Conservation (phyloP, 2,113 vertebrate genomes). For the Crotalus horridus region DNA sequence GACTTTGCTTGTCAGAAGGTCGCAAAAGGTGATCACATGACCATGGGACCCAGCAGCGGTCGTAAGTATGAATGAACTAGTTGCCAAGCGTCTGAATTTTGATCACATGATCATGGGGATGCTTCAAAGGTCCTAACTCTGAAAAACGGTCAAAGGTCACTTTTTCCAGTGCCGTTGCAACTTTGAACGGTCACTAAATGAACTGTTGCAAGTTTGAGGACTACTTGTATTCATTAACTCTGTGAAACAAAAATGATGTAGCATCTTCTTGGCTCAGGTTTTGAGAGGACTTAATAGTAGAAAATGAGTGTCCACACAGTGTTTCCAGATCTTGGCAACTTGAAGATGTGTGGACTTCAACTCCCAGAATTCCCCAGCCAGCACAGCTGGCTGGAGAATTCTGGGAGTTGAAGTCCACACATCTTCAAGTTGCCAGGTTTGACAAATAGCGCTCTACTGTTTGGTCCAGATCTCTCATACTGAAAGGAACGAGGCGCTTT, state of each 20-base stretch:
- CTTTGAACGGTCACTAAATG: neutral
- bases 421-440: neutral
- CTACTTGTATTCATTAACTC: neutral
- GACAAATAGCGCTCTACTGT: neutral
- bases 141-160: neutral
- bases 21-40: too few relatives aligned
- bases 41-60: too few relatives aligned
- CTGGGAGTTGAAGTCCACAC: neutral
- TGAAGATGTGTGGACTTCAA: neutral
- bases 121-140: neutral
- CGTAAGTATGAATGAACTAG: neutral
- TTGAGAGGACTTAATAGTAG: neutral
- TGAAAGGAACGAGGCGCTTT: neutral
- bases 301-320: too few relatives aligned
- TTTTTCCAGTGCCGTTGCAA: neutral
- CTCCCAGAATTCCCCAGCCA: neutral
- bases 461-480: neutral
- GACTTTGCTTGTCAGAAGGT: too few relatives aligned
- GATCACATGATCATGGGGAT: neutral
- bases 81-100: neutral
- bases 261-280: neutral
- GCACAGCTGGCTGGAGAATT: neutral
- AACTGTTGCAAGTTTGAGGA: neutral
- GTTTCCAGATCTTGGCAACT: neutral
- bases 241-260: neutral